These are phyloP conservation scores for Erebia aethiops DNA, from an alignment of 2,888 invertebrate genomes.

Conservation along the genomic window DNA sequence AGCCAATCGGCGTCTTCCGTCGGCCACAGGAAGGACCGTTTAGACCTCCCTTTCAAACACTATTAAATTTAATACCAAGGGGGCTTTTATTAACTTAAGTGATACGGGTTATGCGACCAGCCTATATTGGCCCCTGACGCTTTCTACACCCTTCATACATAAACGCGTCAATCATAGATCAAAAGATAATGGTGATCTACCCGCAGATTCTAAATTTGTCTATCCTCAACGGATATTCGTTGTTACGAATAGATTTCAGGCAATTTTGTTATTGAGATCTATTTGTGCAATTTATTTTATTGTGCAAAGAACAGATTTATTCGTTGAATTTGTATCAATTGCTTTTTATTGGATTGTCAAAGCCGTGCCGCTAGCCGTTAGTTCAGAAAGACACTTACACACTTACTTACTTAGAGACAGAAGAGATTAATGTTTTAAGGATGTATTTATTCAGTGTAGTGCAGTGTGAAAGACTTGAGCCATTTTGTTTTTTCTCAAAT, in stretches of 20 bases:
- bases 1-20: slow-evolving; percentile 81
- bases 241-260: slow-evolving; percentile 68
- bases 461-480: too few relatives aligned
- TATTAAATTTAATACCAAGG: slow-evolving; percentile 80
- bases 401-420: too few relatives aligned
- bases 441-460: too few relatives aligned
- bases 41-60: slow-evolving; percentile 77
- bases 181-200: slow-evolving; percentile 53
- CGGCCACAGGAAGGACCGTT: slow-evolving; percentile 74
- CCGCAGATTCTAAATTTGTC: slow-evolving; percentile 69
- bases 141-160: slow-evolving; percentile 35
- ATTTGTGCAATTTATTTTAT: slow-evolving; percentile 53
- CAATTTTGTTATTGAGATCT: slow-evolving; percentile 72
- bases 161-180: slow-evolving; percentile 35
- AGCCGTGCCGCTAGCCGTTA: too few relatives aligned
- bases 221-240: slow-evolving; percentile 67
- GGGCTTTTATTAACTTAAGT: slow-evolving; percentile 81
- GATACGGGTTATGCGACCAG: slow-evolving; percentile 68
- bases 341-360: slow-evolving; percentile 2
- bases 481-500: too few relatives aligned
- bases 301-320: slow-evolving; percentile 42
- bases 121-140: slow-evolving; percentile 53
- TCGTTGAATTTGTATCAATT: slow-evolving; percentile 40
- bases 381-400: too few relatives aligned
- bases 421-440: too few relatives aligned